These are phyloP conservation scores for Myripristis jacobus DNA, from an alignment of 2,797 vertebrate species.

Conservation along the genomic window DNA sequence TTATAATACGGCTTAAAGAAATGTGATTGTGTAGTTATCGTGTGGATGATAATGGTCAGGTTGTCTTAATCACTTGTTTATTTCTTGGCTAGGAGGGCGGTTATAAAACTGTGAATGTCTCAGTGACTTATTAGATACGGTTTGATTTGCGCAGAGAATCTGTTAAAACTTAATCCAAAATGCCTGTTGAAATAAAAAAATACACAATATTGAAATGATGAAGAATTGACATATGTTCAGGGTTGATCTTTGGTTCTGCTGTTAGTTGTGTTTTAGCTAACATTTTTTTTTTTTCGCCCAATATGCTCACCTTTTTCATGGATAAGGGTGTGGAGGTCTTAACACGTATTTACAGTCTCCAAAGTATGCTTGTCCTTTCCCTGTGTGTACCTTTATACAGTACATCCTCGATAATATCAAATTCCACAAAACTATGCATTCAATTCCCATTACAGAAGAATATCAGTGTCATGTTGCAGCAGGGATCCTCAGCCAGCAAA, in stretches of 20 bases:
- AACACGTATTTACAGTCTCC: slow-evolving; percentile 55
- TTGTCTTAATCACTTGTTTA: slow-evolving; percentile 48
- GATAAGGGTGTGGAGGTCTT: slow-evolving; percentile 38
- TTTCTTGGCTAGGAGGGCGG: slow-evolving; percentile 49
- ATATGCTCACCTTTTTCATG: slow-evolving; percentile 49
- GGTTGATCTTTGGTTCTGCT: slow-evolving; percentile 30
- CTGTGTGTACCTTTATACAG: slow-evolving; percentile 39
- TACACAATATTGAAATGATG: slow-evolving; percentile 46
- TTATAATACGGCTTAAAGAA: slow-evolving; percentile 35
- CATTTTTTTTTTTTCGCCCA: slow-evolving; percentile 41
- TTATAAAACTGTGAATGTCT: slow-evolving; percentile 73
- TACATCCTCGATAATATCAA: slow-evolving; percentile 36
- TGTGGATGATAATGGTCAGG: slow-evolving; percentile 43
- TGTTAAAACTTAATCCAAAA: slow-evolving; percentile 24
- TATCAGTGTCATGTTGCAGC: slow-evolving; percentile 49
- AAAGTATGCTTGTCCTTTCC: slow-evolving; percentile 42
- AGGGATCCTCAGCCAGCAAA: slow-evolving; percentile 61
- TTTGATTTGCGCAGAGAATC: slow-evolving; percentile 30
- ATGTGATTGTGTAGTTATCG: slow-evolving; percentile 35
- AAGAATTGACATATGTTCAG: slow-evolving; percentile 18
- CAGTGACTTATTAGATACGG: slow-evolving; percentile 50
- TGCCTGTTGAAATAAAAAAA: slow-evolving; percentile 46
- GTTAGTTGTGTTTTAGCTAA: slow-evolving; percentile 46
- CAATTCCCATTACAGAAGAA: slow-evolving; percentile 18
- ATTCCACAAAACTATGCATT: slow-evolving; percentile 56